Conservation (phyloP, 2,113 vertebrate species). For the Motacilla tschutschensis region DNA sequence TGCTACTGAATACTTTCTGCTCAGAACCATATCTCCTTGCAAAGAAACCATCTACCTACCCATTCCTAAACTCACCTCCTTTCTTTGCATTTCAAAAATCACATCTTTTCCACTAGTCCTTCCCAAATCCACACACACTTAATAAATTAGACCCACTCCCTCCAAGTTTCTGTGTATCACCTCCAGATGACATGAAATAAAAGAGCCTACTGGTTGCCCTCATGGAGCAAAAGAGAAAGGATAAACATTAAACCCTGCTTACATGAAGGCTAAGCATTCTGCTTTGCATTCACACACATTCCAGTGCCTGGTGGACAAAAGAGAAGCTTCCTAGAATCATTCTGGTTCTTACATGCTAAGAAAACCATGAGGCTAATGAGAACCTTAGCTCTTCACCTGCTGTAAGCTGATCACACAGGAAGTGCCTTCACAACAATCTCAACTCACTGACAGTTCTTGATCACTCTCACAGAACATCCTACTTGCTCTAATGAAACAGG, state of each 20-base stretch:
- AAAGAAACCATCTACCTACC: not conserved
- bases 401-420: not conserved
- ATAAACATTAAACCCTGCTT: not conserved
- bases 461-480: not conserved
- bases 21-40: not conserved
- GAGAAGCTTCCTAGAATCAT: not conserved
- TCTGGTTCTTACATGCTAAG: not conserved
- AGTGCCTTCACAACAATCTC: not conserved
- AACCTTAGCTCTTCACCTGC: not conserved
- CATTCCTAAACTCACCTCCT: not conserved
- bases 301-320: not conserved
- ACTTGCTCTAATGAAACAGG: not conserved
- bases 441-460: not conserved
- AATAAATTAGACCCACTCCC: not conserved
- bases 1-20: not conserved
- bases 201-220: not conserved
- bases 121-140: not conserved
- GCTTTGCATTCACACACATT: not conserved
- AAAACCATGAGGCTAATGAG: not conserved
- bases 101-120: not conserved
- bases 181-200: not conserved
- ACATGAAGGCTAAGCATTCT: not conserved
- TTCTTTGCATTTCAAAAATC: not conserved
- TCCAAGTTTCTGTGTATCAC: not conserved
- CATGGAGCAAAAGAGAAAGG: not conserved